A percentile compares a stretch with the other conserved stretches of the same genome.
These are phyloP conservation scores for Lasius platythorax DNA, from an alignment of 2,888 invertebrate species.

Conservation along the genomic window DNA sequence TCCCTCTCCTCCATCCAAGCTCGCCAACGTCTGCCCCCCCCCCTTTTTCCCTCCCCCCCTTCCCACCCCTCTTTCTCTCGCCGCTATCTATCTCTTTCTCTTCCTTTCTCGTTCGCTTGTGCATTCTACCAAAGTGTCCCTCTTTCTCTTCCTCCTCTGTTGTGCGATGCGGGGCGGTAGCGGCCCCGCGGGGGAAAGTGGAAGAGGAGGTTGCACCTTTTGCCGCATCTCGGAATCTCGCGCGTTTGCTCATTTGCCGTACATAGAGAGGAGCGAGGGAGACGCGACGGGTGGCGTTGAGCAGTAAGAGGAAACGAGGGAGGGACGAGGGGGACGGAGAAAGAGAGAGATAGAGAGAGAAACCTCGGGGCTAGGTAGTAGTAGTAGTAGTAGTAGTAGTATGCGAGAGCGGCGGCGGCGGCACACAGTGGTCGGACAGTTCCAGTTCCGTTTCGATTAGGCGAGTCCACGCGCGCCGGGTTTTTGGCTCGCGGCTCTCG, in stretches of 20 bases:
- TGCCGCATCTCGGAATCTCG: conserved; percentile 83
- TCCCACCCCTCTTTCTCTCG: conserved; percentile 10
- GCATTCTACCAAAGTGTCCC: conserved; percentile 53
- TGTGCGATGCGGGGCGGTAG: conserved; percentile 73
- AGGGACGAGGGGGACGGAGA: conserved; percentile 55
- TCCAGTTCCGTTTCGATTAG: conserved; percentile 82
- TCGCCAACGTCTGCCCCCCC: conserved; percentile 71
- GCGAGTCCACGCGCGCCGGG: conserved; percentile 74
- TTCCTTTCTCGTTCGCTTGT: conserved; percentile 56
- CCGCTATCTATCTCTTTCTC: not conserved
- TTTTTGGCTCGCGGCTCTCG: conserved; percentile 69
- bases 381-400: conserved; percentile 23
- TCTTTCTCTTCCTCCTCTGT: conserved; percentile 65
- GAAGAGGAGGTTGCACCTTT: conserved; percentile 80
- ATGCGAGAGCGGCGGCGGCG: conserved; percentile 72
- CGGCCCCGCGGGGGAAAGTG: conserved; percentile 67
- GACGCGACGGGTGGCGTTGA: conserved; percentile 31
- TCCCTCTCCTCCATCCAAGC: conserved; percentile 68
- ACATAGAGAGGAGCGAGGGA: conserved; percentile 68
- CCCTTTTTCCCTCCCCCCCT: conserved; percentile 13
- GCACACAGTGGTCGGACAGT: conserved; percentile 79
- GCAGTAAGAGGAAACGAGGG: conserved; percentile 55
- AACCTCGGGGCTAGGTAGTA: conserved; percentile 72
- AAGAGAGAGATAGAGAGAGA: conserved; percentile 69
- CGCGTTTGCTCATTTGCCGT: conserved; percentile 81